Evolutionary conservation across 2,797 vertebrate species (phyloP).

Genomic region (Buphagus erythrorhynchus): DNA sequence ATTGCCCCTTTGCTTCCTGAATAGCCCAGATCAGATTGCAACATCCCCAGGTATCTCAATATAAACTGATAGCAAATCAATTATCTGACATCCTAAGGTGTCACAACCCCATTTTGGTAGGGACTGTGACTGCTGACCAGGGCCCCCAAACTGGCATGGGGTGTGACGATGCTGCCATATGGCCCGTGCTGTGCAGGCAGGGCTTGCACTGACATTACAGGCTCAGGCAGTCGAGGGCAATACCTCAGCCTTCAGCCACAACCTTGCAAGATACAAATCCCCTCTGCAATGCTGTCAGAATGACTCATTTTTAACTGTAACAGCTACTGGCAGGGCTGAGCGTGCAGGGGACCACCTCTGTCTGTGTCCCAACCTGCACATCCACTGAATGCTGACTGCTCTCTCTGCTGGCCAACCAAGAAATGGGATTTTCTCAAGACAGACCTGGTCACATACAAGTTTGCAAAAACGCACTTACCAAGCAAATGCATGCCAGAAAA

Average conservation of each 20-base stretch:
- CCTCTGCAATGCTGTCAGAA: background rate
- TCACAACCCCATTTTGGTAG: background rate
- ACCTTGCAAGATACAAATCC: background rate
- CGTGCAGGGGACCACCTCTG: background rate
- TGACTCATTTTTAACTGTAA: background rate
- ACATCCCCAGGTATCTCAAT: background rate
- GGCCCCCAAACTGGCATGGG: background rate
- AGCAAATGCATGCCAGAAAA: background rate
- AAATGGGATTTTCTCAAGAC: background rate
- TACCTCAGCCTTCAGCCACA: background rate
- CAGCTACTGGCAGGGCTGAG: background rate
- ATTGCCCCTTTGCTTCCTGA: background rate
- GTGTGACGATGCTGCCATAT: fast-evolving
- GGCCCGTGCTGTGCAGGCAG: background rate
- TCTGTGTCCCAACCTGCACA: fast-evolving
- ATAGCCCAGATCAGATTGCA: background rate
- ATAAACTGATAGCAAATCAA: background rate
- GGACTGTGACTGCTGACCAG: background rate
- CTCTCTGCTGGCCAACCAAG: slow-evolving; percentile 55
- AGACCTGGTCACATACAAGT: background rate
- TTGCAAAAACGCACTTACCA: background rate
- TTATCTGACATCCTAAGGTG: background rate
- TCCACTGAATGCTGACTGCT: slow-evolving; percentile 23
- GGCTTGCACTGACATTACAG: background rate
- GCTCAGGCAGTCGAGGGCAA: background rate